Evolutionary conservation across 2,113 vertebrate genomes (phyloP).

Genomic region (Bothrops jararaca): DNA sequence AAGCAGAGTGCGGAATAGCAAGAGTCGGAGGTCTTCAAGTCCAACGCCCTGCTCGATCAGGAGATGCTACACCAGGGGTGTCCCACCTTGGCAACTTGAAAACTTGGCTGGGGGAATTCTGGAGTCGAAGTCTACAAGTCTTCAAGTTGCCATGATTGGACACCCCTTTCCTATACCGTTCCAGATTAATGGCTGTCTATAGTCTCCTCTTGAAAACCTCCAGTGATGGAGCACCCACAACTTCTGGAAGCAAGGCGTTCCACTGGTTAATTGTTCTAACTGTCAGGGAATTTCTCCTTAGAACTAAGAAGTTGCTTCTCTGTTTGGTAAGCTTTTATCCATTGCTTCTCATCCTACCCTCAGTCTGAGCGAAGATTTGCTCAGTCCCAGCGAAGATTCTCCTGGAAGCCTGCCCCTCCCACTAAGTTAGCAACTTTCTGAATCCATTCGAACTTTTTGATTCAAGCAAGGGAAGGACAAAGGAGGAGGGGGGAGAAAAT

Average conservation of each 20-base stretch:
- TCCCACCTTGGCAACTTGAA: background rate
- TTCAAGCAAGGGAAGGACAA: background rate
- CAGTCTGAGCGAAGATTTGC: background rate
- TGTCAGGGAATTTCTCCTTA: background rate
- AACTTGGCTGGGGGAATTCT: background rate
- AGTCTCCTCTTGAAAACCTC: too few relatives aligned
- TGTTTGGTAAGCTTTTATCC: background rate
- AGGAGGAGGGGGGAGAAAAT: rapidly evolving
- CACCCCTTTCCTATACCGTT: too few relatives aligned
- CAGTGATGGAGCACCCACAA: too few relatives aligned
- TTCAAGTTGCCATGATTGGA: too few relatives aligned
- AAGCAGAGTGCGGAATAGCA: background rate
- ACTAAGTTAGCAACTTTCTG: background rate
- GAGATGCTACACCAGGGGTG: background rate
- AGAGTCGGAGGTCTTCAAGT: background rate
- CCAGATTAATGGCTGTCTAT: too few relatives aligned
- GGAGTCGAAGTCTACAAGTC: background rate
- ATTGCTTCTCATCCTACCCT: background rate
- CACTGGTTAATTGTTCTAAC: background rate
- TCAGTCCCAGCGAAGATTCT: background rate
- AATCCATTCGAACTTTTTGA: background rate
- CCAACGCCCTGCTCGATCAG: background rate
- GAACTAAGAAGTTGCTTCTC: background rate
- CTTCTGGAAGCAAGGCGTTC: too few relatives aligned
- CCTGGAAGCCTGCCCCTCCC: background rate